phyloP scores from a whole-genome alignment of 2,797 vertebrate genomes.

The Tokudaia muenninki region DNA sequence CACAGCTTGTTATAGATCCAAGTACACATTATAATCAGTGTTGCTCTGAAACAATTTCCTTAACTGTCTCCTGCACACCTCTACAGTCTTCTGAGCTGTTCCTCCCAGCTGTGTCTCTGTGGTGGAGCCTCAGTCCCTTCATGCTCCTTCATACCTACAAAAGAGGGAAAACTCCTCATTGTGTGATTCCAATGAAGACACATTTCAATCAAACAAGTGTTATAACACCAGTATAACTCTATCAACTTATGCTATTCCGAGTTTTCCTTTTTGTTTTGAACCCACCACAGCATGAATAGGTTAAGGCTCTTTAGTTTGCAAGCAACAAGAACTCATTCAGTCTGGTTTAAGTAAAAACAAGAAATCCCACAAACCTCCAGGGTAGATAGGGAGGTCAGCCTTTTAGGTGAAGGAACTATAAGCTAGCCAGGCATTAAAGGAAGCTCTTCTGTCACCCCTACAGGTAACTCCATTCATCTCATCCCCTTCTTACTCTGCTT shows the following conservation, averaged over 20 bases:
- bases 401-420: not conserved
- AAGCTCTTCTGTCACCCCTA: not conserved
- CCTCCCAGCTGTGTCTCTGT: not conserved
- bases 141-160: not conserved
- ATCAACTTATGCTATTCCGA: not conserved
- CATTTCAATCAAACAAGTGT: not conserved
- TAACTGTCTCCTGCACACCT: not conserved
- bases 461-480: not conserved
- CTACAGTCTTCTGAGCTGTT: not conserved
- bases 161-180: not conserved
- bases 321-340: not conserved
- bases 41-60: not conserved
- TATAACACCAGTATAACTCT: not conserved
- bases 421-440: not conserved
- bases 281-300: not conserved
- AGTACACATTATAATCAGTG: not conserved
- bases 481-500: not conserved
- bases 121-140: not conserved
- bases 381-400: not conserved
- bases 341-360: not conserved
- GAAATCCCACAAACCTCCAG: not conserved
- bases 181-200: not conserved
- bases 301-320: not conserved
- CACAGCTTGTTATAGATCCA: not conserved
- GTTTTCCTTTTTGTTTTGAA: not conserved